Conservation (phyloP, 2,888 invertebrate species). For the Hirtodrosophila alboralis region DNA sequence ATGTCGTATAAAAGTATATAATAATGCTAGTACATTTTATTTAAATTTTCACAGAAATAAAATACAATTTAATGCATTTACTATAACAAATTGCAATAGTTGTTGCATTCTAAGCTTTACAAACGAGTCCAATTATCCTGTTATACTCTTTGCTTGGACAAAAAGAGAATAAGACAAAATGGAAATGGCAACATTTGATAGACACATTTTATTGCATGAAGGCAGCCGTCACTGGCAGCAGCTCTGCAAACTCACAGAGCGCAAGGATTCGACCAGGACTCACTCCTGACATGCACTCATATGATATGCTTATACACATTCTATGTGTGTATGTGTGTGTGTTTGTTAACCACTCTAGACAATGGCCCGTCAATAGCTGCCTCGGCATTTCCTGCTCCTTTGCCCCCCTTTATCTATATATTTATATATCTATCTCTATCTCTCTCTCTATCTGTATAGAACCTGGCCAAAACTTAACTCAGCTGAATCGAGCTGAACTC, state of each 20-base stretch:
- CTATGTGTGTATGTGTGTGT: slow-evolving; percentile 4
- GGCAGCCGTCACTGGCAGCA: slow-evolving; percentile 48
- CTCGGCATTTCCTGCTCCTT: slow-evolving; percentile 62
- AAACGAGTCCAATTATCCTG: slow-evolving; percentile 5
- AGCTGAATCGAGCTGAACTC: slow-evolving; percentile 30
- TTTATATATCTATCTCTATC: no score
- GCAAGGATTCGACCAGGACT: slow-evolving; percentile 25
- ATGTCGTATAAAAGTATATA: no score
- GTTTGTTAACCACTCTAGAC: slow-evolving; percentile 57
- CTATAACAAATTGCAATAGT: no score
- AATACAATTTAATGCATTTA: no score
- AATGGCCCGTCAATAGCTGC: slow-evolving; percentile 73
- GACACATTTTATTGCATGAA: slow-evolving; percentile 75
- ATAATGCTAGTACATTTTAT: no score
- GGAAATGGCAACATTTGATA: slow-evolving; percentile 61
- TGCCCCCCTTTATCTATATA: slow-evolving; percentile 6
- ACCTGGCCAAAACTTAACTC: slow-evolving; percentile 30
- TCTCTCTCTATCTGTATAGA: slow-evolving; percentile 6
- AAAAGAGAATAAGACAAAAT: slow-evolving; percentile 41
- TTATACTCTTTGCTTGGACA: slow-evolving; percentile 13
- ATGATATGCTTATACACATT: slow-evolving; percentile 23
- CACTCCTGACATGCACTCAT: slow-evolving; percentile 52
- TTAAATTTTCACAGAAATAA: no score
- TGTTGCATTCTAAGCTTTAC: no score
- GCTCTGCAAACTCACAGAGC: slow-evolving; percentile 10